A percentile compares a stretch with the other conserved stretches of the same genome.
Conservation (phyloP, 2,888 invertebrate species). For the Glomeris marginata region DNA sequence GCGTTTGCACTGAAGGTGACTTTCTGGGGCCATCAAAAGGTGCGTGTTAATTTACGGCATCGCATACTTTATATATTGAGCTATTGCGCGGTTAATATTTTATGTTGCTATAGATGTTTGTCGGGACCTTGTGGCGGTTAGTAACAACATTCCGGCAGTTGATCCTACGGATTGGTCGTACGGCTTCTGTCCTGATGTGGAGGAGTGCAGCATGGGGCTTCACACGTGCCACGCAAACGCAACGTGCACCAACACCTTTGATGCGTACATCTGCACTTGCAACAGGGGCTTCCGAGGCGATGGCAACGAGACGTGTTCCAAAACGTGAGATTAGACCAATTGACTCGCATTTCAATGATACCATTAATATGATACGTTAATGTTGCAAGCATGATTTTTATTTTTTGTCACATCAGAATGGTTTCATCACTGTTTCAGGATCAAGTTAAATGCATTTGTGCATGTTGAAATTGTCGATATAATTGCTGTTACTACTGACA, state of each 20-base stretch:
- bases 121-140: not conserved
- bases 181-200: constrained; percentile 80
- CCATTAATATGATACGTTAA: not conserved
- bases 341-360: not conserved
- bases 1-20: constrained; percentile 70
- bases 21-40: constrained; percentile 51
- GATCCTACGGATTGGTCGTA: constrained; percentile 65
- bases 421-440: not conserved
- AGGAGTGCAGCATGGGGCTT: constrained; percentile 74
- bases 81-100: not conserved
- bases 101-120: not conserved
- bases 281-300: constrained; percentile 76
- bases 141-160: constrained; percentile 34
- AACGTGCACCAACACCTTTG: constrained; percentile 79
- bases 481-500: too few relatives aligned
- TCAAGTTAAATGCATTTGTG: not conserved
- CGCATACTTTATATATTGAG: too few relatives aligned
- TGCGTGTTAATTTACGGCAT: too few relatives aligned
- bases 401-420: not conserved
- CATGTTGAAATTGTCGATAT: too few relatives aligned
- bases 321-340: constrained; percentile 41
- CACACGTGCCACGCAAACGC: constrained; percentile 85
- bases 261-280: constrained; percentile 78
- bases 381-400: not conserved
- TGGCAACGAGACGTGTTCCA: constrained; percentile 61